Percentiles rank a stretch among this genome's conserved stretches.
These are phyloP conservation scores for Caenorhabditis sp. DNA, from an alignment of 2,888 invertebrate genomes.

Conservation along the genomic window DNA sequence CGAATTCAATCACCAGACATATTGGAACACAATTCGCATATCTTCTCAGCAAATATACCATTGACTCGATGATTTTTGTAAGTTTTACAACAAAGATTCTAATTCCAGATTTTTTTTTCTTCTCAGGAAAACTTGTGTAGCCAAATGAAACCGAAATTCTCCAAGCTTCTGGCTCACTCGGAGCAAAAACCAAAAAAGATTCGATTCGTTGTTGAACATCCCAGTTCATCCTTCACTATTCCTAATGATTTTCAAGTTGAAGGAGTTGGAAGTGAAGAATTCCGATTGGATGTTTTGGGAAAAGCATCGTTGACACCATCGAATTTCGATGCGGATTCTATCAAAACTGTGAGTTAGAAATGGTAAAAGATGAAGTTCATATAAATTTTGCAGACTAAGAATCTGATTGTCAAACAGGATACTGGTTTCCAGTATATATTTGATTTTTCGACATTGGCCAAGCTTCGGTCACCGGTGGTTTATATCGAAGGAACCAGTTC, in stretches of 20 bases:
- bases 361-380: neutral
- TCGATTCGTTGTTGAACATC: constrained; percentile 34
- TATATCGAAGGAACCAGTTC: neutral
- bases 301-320: constrained; percentile 15
- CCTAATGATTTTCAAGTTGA: constrained; percentile 25
- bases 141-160: constrained; percentile 43
- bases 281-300: constrained; percentile 16
- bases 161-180: constrained; percentile 8
- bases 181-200: constrained; percentile 18
- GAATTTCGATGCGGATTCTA: constrained; percentile 30
- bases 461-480: neutral
- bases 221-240: constrained; percentile 24
- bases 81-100: constrained; percentile 9
- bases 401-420: constrained; percentile 18
- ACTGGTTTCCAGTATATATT: neutral
- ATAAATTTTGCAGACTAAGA: constrained; percentile 19
- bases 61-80: constrained; percentile 28
- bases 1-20: constrained; percentile 33
- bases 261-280: constrained; percentile 20
- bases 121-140: constrained; percentile 34
- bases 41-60: constrained; percentile 11
- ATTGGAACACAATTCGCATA: constrained; percentile 29
- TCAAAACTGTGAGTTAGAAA: constrained; percentile 1
- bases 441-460: neutral
- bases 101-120: neutral